phyloP scores from a whole-genome alignment of 2,888 invertebrate species.

The Scaptomyza caliginosa region DNA sequence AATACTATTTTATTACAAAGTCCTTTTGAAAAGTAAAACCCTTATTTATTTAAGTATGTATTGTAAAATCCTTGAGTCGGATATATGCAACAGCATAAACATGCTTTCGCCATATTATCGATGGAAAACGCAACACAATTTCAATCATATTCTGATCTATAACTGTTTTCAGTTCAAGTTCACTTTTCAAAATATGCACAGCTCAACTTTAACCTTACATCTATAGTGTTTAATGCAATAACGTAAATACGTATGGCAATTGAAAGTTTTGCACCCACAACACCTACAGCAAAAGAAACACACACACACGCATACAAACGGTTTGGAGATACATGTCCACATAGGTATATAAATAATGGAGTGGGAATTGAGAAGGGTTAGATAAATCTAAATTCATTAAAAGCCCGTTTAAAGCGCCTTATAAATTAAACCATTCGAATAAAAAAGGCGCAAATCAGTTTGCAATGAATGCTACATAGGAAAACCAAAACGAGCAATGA shows the following conservation, averaged over 20 bases:
- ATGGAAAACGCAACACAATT: background rate
- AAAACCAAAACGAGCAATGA: slow-evolving; percentile 26
- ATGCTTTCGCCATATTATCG: background rate
- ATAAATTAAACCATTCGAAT: slow-evolving; percentile 71
- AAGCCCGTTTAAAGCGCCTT: slow-evolving; percentile 33
- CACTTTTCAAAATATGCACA: slow-evolving; percentile 4
- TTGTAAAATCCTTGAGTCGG: background rate
- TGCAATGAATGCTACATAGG: slow-evolving; percentile 46
- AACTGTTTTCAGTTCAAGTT: slow-evolving; percentile 20
- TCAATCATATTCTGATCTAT: background rate
- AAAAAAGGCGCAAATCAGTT: slow-evolving; percentile 58
- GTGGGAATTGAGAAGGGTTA: background rate
- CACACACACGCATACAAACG: slow-evolving; percentile 19
- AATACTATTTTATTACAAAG: too few relatives aligned
- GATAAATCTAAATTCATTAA: slow-evolving; percentile 12
- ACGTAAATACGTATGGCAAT: slow-evolving; percentile 31
- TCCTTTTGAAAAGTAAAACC: too few relatives aligned
- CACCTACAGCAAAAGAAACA: slow-evolving; percentile 70
- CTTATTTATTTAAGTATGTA: background rate
- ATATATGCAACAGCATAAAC: background rate
- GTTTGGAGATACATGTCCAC: slow-evolving; percentile 5
- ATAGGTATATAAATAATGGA: slow-evolving; percentile 10
- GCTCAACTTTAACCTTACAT: slow-evolving; percentile 2
- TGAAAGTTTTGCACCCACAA: slow-evolving; percentile 50
- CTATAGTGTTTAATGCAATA: slow-evolving; percentile 12